Base-by-base conservation (phyloP, 2,888 invertebrate species). In the Aphelenchoides bicaudatus region DNA sequence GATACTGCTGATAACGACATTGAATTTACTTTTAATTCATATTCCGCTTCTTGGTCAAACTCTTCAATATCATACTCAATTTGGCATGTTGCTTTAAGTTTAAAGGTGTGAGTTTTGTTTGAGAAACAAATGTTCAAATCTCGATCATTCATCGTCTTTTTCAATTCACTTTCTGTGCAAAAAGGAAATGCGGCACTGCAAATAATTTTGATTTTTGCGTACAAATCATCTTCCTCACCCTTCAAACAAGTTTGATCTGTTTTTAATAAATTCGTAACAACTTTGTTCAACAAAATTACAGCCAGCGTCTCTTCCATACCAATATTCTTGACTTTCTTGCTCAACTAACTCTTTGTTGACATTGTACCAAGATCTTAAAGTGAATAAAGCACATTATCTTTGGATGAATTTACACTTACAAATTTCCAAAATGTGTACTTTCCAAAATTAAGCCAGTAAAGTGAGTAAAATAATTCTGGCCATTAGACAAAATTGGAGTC, bases 371-470 rank as follows among this genome's bases (percentile, higher is more conserved):
- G 59, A 61, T 6, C 67, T 71, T 51, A 34, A 47, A 4, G 19
- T 4, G 5, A 37, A 31, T 34, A 34, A 23, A n/a, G 13, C 23
- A 5, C 8, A 60, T 21, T 23, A 38, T 38, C 2, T 5, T 30
- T 37, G 38, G 27, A 23, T 19, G 1, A 2, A 4, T 29, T 6
- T 8, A 13, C 6, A 23, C 55, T 38, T 31, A 72, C 71, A 28
- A 6, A 6, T 62, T 34, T n/a, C 72, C 69, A 3, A 58, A 47
- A 54, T 52, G 68, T 2, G 73, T 73, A 5, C 61, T 59, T 47
- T 73, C 73, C 4, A 73, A 61, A 39, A 73, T 73, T 21, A 56
- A 55, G 0, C 66, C 73, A n/a, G 65, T 67, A 16, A 73, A 62
- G 25, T 56, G 53, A 5, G 70, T 70, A 59, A 73, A 71, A 48